Conservation (phyloP, 2,797 vertebrate genomes). For the Fistularia tabacaria region DNA sequence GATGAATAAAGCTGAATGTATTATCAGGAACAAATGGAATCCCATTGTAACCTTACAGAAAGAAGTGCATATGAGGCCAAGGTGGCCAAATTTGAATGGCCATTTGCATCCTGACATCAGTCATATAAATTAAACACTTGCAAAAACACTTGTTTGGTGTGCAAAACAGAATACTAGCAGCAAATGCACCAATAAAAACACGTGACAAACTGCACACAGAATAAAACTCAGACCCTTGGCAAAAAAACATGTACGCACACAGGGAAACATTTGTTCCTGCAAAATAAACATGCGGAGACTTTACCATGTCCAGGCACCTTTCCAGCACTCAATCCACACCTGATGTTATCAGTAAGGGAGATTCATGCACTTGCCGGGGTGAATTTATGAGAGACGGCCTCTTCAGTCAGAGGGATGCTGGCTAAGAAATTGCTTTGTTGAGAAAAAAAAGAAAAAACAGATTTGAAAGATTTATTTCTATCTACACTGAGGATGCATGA, state of each 20-base stretch:
- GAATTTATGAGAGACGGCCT: constrained; percentile 76
- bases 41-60: constrained; percentile 11
- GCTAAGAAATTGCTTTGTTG: constrained; percentile 77
- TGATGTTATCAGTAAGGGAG: constrained; percentile 76
- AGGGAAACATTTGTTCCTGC: constrained; percentile 30
- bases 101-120: constrained; percentile 43
- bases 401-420: constrained; percentile 62
- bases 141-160: constrained; percentile 34
- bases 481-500: constrained; percentile 73
- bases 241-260: constrained; percentile 30
- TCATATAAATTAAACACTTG: constrained; percentile 33
- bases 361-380: constrained; percentile 76
- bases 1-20: constrained; percentile 27
- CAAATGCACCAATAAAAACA: constrained; percentile 60
- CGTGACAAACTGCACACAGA: neutral
- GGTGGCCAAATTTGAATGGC: constrained; percentile 40
- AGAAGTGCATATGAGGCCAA: constrained; percentile 24
- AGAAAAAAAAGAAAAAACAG: constrained; percentile 26
- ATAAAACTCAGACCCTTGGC: too few relatives aligned
- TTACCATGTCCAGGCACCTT: constrained; percentile 37
- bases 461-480: constrained; percentile 80
- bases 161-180: constrained; percentile 44
- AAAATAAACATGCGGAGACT: constrained; percentile 33
- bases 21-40: constrained; percentile 29
- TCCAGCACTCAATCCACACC: constrained; percentile 59